Percentiles rank a stretch among this genome's conserved stretches.
phyloP scores from a whole-genome alignment of 2,888 invertebrate species.

The Eilema caniola region DNA sequence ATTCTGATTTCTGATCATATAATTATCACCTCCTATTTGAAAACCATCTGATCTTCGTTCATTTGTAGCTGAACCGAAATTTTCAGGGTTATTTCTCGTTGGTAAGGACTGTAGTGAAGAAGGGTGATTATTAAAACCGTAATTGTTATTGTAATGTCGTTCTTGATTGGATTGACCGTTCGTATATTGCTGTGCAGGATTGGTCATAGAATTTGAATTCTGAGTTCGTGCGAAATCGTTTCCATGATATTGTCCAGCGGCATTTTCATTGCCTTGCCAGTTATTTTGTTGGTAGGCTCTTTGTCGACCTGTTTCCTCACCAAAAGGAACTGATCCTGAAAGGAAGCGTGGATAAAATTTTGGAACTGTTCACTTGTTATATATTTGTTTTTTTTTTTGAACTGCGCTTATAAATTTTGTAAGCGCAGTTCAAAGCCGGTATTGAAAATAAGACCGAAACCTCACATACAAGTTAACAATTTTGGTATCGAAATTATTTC shows the following conservation, averaged over 20 bases:
- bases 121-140: conserved; percentile 19
- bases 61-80: conserved; percentile 10
- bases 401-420: not conserved
- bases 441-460: too few relatives aligned
- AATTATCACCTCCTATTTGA: not conserved
- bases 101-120: not conserved
- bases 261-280: conserved; percentile 32
- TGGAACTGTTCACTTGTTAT: not conserved
- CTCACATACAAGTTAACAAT: not conserved
- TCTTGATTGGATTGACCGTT: conserved; percentile 18
- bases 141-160: conserved; percentile 13
- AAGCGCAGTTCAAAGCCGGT: not conserved
- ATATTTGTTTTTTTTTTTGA: not conserved
- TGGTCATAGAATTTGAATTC: conserved; percentile 21
- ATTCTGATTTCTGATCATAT: conserved; percentile 10
- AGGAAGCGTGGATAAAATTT: conserved; percentile 18
- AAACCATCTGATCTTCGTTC: conserved; percentile 11
- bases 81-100: conserved; percentile 3
- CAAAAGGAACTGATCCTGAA: conserved; percentile 49
- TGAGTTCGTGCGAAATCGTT: conserved; percentile 37
- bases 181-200: conserved; percentile 17
- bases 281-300: conserved; percentile 26
- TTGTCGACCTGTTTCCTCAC: conserved; percentile 36
- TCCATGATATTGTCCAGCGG: conserved; percentile 24
- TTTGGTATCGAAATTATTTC: not conserved